These are phyloP conservation scores for Cephalopterus ornatus DNA, from an alignment of 2,113 vertebrate genomes.

Conservation along the genomic window DNA sequence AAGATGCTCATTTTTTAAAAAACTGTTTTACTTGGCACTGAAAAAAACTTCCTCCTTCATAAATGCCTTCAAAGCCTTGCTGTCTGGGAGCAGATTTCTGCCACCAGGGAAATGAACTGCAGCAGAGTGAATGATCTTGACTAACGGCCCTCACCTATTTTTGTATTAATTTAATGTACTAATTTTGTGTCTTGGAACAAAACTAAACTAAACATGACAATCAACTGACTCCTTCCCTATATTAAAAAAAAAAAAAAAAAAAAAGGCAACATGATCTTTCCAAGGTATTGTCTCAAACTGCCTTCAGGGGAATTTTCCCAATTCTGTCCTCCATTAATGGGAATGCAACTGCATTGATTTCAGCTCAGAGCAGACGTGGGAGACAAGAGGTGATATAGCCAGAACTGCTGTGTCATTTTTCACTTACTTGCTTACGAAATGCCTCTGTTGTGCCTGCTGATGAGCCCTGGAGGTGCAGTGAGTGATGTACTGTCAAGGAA, in stretches of 20 bases:
- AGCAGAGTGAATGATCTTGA: neutral
- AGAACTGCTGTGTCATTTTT: conserved; percentile 48
- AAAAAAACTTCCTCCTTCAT: neutral
- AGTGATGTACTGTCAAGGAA: conserved; percentile 33
- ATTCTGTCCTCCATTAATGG: neutral
- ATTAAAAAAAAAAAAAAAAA: neutral
- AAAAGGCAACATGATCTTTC: neutral
- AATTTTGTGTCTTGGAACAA: neutral
- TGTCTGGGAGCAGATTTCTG: neutral
- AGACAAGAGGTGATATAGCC: neutral
- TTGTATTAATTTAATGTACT: neutral
- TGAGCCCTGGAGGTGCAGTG: neutral
- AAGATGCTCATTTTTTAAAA: neutral
- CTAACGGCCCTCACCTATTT: neutral
- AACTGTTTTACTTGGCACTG: neutral
- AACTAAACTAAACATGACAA: neutral
- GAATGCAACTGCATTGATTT: neutral
- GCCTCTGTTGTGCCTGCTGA: neutral
- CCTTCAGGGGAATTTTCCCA: neutral
- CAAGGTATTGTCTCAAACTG: neutral
- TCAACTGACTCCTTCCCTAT: neutral
- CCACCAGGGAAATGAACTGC: neutral
- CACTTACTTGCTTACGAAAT: neutral
- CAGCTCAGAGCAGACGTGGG: neutral
- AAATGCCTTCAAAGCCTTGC: neutral